Conservation (phyloP, 2,113 vertebrate species). For the Hucho hucho region DNA sequence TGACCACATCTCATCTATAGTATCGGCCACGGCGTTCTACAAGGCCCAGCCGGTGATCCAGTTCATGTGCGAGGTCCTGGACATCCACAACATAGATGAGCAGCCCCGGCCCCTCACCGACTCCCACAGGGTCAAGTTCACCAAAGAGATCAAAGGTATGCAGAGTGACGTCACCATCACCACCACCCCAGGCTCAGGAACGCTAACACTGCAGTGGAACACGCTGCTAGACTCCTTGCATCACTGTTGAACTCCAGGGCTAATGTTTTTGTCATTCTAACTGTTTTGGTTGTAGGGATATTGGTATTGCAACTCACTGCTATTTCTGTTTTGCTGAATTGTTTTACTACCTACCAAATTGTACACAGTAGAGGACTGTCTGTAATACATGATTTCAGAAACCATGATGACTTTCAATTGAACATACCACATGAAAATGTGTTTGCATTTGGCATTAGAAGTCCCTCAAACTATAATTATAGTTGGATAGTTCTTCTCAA, state of each 20-base stretch:
- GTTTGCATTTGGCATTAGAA: no score
- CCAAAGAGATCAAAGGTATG: conserved; percentile 99
- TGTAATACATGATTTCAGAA: no score
- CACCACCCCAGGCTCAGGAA: neutral
- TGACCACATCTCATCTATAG: conserved; percentile 57
- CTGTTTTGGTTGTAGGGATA: conserved; percentile 6
- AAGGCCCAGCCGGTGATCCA: conserved; percentile 98
- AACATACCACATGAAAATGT: no score
- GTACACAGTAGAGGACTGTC: neutral
- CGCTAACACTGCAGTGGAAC: neutral
- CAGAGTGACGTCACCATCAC: neutral
- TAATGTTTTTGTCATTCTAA: neutral
- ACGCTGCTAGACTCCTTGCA: no score
- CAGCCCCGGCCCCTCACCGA: conserved; percentile 94
- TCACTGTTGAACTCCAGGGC: neutral
- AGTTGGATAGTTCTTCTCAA: no score
- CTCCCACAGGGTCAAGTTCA: conserved; percentile 98
- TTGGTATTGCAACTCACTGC: conserved; percentile 11
- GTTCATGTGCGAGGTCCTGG: conserved; percentile 98
- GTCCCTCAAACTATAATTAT: no score
- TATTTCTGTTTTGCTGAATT: neutral
- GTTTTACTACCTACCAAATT: neutral
- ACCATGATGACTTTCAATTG: no score
- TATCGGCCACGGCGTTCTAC: conserved; percentile 97
- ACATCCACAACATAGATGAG: conserved; percentile 98